Percentiles rank a stretch among this genome's conserved stretches.
These are phyloP conservation scores for Nylanderia fulva DNA, from an alignment of 1,140 invertebrate species.

Conservation along the genomic window DNA sequence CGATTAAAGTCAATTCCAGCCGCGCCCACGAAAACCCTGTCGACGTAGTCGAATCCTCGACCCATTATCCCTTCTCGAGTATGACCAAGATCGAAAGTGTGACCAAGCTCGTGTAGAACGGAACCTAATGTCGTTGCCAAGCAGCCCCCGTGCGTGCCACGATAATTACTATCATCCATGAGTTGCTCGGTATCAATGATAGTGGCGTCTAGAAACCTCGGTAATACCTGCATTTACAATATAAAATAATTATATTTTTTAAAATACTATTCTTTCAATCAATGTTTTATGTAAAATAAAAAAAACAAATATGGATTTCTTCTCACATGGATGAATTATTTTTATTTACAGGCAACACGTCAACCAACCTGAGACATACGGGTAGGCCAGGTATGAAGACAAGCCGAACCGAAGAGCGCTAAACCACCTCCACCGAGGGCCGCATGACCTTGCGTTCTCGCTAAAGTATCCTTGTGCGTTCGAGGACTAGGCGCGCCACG, in stretches of 20 bases:
- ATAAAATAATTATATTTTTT: background rate
- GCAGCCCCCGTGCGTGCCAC: slow-evolving; percentile 94
- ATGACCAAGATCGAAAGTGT: slow-evolving; percentile 97
- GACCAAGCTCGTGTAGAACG: slow-evolving; percentile 97
- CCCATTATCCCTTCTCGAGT: slow-evolving; percentile 97
- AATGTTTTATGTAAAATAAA: background rate
- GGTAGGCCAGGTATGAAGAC: slow-evolving; percentile 96
- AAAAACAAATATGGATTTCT: background rate
- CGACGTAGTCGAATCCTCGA: slow-evolving; percentile 95
- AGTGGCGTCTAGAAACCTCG: slow-evolving; percentile 87
- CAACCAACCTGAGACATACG: slow-evolving; percentile 87
- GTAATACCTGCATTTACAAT: slow-evolving; percentile 69
- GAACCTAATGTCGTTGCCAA: slow-evolving; percentile 97
- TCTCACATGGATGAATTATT: background rate
- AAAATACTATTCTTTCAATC: background rate
- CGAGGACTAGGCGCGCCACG: slow-evolving; percentile 87
- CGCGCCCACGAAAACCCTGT: slow-evolving; percentile 89
- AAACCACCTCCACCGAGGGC: slow-evolving; percentile 96
- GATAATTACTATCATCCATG: slow-evolving; percentile 96
- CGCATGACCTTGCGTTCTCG: slow-evolving; percentile 93
- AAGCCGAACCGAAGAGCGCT: slow-evolving; percentile 95
- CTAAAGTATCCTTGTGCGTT: slow-evolving; percentile 91
- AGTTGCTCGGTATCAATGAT: slow-evolving; percentile 90
- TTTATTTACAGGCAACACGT: background rate
- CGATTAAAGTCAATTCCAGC: slow-evolving; percentile 82